These are phyloP conservation scores for Eueides isabella DNA, from an alignment of 1,140 invertebrate species.

Conservation along the genomic window DNA sequence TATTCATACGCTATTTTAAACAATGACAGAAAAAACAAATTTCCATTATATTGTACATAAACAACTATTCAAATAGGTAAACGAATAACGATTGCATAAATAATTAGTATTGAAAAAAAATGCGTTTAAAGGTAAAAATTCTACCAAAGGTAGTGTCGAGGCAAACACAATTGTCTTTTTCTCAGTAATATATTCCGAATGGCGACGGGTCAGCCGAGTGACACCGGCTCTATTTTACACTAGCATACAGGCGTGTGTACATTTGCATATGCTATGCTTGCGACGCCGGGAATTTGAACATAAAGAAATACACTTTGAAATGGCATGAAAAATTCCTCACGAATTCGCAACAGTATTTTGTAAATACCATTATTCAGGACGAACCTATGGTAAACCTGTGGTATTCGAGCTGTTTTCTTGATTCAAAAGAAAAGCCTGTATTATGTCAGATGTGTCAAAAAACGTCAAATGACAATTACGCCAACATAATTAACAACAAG, in stretches of 20 bases:
- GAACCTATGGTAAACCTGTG: neutral
- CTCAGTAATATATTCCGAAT: conserved; percentile 62
- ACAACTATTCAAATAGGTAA: neutral
- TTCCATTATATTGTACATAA: neutral
- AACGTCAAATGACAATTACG: neutral
- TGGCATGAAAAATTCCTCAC: conserved; percentile 20
- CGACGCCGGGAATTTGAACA: conserved; percentile 13
- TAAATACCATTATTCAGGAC: neutral
- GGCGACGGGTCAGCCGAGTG: conserved; percentile 56
- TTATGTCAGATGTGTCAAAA: neutral
- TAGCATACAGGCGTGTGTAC: conserved; percentile 41
- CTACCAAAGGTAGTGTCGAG: conserved; percentile 11
- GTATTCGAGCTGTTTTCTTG: neutral
- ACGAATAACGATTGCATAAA: neutral
- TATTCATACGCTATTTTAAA: neutral
- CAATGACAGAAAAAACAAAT: neutral
- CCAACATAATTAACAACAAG: neutral
- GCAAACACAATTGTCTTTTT: conserved; percentile 52
- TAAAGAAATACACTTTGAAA: conserved; percentile 21
- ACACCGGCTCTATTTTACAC: conserved; percentile 47
- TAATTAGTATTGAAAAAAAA: conserved; percentile 19
- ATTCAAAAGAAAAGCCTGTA: neutral
- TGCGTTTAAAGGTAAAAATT: conserved; percentile 18
- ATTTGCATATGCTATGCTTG: conserved; percentile 28
- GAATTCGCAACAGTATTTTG: neutral